Conservation (phyloP, 2,113 vertebrate genomes). For the Fukomys damarensis region DNA sequence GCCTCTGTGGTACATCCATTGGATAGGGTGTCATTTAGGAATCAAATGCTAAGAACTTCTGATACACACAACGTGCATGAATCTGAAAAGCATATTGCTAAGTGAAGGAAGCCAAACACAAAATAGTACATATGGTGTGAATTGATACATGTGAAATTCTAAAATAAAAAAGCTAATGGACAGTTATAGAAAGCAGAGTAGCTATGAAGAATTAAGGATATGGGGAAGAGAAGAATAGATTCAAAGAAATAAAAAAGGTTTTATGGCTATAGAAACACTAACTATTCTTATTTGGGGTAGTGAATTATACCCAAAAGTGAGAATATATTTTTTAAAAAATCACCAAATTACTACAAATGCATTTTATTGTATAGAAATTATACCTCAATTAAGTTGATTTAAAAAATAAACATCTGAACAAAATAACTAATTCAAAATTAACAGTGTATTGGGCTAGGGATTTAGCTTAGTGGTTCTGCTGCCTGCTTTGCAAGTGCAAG, state of each 20-base stretch:
- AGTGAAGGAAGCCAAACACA: neutral
- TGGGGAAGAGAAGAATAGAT: neutral
- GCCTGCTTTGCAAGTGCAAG: too few species aligned
- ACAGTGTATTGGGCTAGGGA: neutral
- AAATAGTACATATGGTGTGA: neutral
- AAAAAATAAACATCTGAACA: neutral
- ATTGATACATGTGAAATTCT: neutral
- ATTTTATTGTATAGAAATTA: constrained; percentile 8
- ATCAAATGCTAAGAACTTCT: neutral
- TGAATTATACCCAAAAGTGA: neutral
- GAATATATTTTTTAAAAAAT: neutral
- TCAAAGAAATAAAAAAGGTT: neutral
- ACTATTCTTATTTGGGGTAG: neutral
- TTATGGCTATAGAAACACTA: neutral
- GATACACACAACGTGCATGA: neutral
- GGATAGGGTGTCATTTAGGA: neutral
- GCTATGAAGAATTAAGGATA: neutral
- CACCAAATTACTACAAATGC: neutral
- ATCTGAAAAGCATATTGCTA: neutral
- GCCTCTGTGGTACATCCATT: neutral
- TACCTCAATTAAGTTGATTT: neutral
- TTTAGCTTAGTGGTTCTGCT: too few species aligned
- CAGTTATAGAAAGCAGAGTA: neutral
- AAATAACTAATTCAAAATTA: neutral
- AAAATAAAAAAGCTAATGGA: neutral